phyloP scores from a whole-genome alignment of 2,888 invertebrate genomes.

The Cryptophagus acutangulus region DNA sequence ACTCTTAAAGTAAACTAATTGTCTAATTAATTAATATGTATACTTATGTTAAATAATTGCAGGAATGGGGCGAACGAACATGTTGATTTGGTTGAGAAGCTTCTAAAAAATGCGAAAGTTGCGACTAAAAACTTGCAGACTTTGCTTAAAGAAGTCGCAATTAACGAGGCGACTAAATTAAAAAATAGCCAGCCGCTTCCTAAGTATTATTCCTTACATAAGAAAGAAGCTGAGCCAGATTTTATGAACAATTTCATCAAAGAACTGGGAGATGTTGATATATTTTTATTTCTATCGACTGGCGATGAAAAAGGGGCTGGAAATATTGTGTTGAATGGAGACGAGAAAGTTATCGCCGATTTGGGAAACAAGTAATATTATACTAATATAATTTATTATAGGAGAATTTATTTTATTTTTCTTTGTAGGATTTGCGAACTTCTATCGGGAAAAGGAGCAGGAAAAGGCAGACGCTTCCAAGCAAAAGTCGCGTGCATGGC shows the following conservation, averaged over 20 bases:
- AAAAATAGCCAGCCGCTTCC: conserved; percentile 50
- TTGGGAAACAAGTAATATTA: conserved; percentile 59
- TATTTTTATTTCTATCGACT: conserved; percentile 64
- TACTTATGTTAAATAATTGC: conserved; percentile 27
- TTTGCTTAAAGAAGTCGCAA: conserved; percentile 64
- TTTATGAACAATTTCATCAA: conserved; percentile 67
- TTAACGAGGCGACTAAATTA: conserved; percentile 61
- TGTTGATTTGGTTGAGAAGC: conserved; percentile 66
- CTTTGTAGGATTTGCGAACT: conserved; percentile 62
- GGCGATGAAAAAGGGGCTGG: conserved; percentile 63
- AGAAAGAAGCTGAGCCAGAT: conserved; percentile 73
- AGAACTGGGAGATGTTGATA: conserved; percentile 53
- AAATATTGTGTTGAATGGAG: conserved; percentile 55
- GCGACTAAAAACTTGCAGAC: conserved; percentile 61
- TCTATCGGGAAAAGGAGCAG: conserved; percentile 72
- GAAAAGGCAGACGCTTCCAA: conserved; percentile 67
- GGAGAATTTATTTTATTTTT: conserved; percentile 24
- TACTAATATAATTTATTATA: conserved; percentile 7
- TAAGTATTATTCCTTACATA: conserved; percentile 56
- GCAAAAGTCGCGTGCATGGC: conserved; percentile 68
- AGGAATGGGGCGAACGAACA: conserved; percentile 70
- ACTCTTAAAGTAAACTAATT: conserved; percentile 70
- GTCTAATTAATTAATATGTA: conserved; percentile 5
- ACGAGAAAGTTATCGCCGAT: conserved; percentile 51
- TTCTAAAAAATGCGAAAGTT: conserved; percentile 63